phyloP scores from a whole-genome alignment of 2,888 invertebrate genomes.

The Cetonia aurata region DNA sequence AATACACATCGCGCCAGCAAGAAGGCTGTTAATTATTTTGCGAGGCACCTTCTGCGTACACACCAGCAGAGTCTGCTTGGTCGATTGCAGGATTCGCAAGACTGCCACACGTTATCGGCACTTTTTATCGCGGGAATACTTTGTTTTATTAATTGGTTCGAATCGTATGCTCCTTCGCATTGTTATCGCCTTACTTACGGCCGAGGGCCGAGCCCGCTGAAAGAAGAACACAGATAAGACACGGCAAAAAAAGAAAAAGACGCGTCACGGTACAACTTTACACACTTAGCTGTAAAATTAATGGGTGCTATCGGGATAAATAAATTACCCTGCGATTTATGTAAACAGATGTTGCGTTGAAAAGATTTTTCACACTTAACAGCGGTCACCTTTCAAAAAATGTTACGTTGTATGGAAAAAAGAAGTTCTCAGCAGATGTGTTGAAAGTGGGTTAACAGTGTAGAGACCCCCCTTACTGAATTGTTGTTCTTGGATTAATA shows the following conservation, averaged over 20 bases:
- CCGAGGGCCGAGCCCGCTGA: not conserved
- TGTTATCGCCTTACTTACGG: conserved; percentile 11
- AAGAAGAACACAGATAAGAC: conserved; percentile 9
- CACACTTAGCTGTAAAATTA: conserved; percentile 5
- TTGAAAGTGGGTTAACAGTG: too few species aligned
- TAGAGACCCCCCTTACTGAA: too few species aligned
- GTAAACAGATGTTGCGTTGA: conserved; percentile 11
- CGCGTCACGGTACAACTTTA: not conserved
- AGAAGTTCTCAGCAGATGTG: too few species aligned
- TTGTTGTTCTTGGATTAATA: too few species aligned
- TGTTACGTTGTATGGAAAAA: too few species aligned
- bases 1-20: conserved; percentile 29
- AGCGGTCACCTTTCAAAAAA: not conserved
- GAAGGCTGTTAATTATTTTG: conserved; percentile 30
- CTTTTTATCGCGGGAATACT: conserved; percentile 3
- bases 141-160: conserved; percentile 17
- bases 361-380: not conserved
- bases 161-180: not conserved
- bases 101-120: not conserved
- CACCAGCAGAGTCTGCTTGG: not conserved
- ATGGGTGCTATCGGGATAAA: not conserved
- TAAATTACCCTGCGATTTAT: not conserved
- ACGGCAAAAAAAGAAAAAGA: not conserved
- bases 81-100: not conserved
- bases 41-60: not conserved